These are phyloP conservation scores for Serinus canaria DNA, from an alignment of 2,113 vertebrate species.

Conservation along the genomic window DNA sequence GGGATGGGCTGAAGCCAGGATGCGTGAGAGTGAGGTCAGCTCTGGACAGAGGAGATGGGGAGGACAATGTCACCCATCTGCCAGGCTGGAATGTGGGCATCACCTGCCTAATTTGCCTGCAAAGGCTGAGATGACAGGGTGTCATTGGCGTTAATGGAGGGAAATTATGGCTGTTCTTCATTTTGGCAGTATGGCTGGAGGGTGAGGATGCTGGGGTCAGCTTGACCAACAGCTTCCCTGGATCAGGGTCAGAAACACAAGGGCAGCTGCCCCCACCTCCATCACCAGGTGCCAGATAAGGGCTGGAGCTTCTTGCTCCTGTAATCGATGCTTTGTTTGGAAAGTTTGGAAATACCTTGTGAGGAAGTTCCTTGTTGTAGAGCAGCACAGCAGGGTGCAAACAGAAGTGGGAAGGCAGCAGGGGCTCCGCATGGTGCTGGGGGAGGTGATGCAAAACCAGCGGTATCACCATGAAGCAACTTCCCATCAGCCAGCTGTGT, in stretches of 20 bases:
- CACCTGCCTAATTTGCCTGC: neutral
- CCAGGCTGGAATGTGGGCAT: neutral
- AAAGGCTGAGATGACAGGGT: neutral
- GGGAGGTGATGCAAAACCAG: slow-evolving; percentile 38
- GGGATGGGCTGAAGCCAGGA: neutral
- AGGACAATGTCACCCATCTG: neutral
- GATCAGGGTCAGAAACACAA: neutral
- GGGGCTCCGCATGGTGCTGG: fast-evolving
- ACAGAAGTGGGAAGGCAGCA: fast-evolving
- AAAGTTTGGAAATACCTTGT: neutral
- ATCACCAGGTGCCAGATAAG: neutral
- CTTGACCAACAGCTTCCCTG: neutral
- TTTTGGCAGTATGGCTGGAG: neutral
- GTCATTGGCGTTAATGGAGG: neutral
- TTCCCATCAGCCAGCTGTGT: neutral
- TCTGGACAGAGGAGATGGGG: neutral
- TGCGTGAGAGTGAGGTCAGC: neutral
- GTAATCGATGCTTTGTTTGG: neutral
- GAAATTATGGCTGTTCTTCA: neutral
- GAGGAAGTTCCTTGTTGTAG: neutral
- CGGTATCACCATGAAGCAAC: neutral
- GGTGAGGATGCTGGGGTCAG: neutral
- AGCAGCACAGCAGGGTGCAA: neutral
- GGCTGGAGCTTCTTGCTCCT: neutral
- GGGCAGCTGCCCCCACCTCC: neutral